Percentiles rank a stretch among this genome's conserved stretches.
These are phyloP conservation scores for Gambusia affinis DNA, from an alignment of 2,113 vertebrate genomes.

Conservation along the genomic window DNA sequence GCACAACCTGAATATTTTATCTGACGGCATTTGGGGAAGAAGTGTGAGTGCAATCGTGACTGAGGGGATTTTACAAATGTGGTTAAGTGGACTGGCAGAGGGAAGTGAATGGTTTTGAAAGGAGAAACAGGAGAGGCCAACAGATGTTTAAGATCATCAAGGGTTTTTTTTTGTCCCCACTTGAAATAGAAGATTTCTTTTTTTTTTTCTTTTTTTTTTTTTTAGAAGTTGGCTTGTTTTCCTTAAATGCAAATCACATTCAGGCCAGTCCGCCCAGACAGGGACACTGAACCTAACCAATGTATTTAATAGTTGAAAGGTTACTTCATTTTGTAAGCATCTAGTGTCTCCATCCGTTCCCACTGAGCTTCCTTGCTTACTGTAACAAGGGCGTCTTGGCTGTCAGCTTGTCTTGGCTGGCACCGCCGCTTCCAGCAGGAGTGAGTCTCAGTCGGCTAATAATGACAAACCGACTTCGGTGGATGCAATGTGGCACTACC, in stretches of 20 bases:
- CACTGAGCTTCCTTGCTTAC: conserved; percentile 8
- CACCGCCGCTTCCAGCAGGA: conserved; percentile 18
- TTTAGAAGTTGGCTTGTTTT: background rate
- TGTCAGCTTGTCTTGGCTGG: conserved; percentile 37
- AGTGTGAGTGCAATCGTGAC: background rate
- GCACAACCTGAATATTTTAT: background rate
- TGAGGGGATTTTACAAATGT: background rate
- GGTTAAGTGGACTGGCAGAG: background rate
- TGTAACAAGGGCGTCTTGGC: conserved; percentile 34
- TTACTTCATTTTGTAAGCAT: conserved; percentile 6
- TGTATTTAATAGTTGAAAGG: background rate
- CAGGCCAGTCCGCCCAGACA: background rate
- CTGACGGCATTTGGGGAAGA: background rate
- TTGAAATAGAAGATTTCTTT: background rate
- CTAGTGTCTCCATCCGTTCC: background rate
- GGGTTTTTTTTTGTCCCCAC: background rate
- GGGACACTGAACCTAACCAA: background rate
- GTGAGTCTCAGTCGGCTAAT: conserved; percentile 36
- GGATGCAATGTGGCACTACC: conserved; percentile 21
- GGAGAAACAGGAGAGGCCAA: background rate
- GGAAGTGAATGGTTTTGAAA: background rate
- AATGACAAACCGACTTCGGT: conserved; percentile 50
- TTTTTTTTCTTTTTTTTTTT: no score
- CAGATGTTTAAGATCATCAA: conserved; percentile 2
- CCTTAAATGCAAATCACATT: background rate